Base-by-base conservation (phyloP, 37 sponge, comb jelly and placozoan species). In the Beroe forskalii region DNA sequence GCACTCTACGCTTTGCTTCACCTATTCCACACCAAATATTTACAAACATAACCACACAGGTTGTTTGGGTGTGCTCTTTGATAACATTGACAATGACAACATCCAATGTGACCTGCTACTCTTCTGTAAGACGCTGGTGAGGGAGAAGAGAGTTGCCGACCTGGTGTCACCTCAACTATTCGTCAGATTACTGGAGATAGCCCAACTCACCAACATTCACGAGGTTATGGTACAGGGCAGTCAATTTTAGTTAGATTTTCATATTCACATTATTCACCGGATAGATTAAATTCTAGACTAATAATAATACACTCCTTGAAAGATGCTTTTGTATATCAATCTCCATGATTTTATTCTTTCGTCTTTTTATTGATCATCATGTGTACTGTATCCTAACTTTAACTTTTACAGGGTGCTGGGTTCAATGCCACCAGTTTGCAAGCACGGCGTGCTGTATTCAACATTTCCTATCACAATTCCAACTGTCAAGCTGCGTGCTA, bases 361-460 rank as follows among this genome's bases (percentile, higher is more conserved):
- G n/a, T n/a, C n/a, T n/a, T n/a, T n/a, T n/a, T n/a, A n/a, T n/a
- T n/a, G n/a, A n/a, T n/a, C n/a, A n/a, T n/a, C n/a, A n/a, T n/a
- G n/a, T n/a, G n/a, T n/a, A n/a, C n/a, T n/a, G n/a, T n/a, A n/a
- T n/a, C n/a, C n/a, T n/a, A n/a, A n/a, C n/a, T n/a, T n/a, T n/a
- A 48, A 12, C 12, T 6, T 6, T 6, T 69, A 14, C 72, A 69
- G 72, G 72, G 32, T 2, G 32, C 33, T 36, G 72, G 32, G 38
- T 36, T 32, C 38, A 69, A 9, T 33, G 72, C 38, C 1, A 17
- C 32, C 1, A 80, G 55, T 80, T 28, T 80, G 27, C 44, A 80
- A 44, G 86, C 86, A 80, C 1, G 86, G 42, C 37, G 86, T n/a
- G 86, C 86, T 4, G 86, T 80, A n/a, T 80, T 80, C 30, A 80